Evolutionary conservation across 2,888 invertebrate genomes (phyloP), one percentile per base, ranked within the genome.

Genomic region (Amphipoea lucens): DNA sequence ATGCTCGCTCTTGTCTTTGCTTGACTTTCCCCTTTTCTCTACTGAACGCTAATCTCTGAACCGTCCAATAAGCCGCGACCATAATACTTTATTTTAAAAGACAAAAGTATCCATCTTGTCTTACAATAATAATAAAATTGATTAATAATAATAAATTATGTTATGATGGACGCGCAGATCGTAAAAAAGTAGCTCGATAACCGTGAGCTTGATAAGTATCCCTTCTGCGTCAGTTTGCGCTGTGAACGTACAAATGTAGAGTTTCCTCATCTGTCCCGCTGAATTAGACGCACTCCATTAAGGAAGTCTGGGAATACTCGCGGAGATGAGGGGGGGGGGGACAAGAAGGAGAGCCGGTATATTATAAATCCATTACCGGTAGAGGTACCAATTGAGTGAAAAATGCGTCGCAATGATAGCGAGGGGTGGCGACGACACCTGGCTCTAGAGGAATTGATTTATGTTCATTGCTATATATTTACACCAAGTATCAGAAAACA

Each of bases 331-430:
- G n/a, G 0, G 48, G 20, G 0, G 42, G 40, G 69, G 23, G 20
- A 14, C 40, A 11, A 12, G 45, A 11, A 6, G 40, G 72, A 74
- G 36, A 54, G 76, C 45, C 77, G 67, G 79, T 68, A 79, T 85
- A 89, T 90, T 89, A 90, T 87, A 90, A 85, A 90, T 79, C 89
- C 88, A 88, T 88, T 90, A 85, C 83, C 76, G 78, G 54, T 65
- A 63, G 76, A 76, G 74, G 66, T 76, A 69, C 74, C 79, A 74
- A 82, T 80, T 76, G 79, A 82, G 71, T 76, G 81, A 77, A 82
- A 81, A 85, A 76, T 62, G 80, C 76, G 78, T 45, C 66, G 76
- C 72, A 73, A 83, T 82, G 82, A 79, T 45, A 70, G 57, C 71
- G 74, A 54, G 51, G 63, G 54, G 48, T 71, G 42, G 51, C 54